phyloP scores from a whole-genome alignment of 2,797 vertebrate genomes.

The Tokudaia muenninki region DNA sequence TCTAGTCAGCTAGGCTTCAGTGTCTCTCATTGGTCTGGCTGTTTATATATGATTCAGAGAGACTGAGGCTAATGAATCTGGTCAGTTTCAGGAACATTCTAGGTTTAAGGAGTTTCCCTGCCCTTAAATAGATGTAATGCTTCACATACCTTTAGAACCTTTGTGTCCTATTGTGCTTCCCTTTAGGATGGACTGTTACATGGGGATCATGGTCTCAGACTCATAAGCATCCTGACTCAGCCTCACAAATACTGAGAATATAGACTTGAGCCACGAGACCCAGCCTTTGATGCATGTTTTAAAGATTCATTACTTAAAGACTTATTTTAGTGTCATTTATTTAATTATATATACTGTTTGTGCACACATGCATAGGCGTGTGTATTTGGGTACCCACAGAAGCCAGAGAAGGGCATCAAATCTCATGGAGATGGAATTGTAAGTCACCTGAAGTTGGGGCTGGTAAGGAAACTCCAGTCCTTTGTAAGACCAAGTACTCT shows the following conservation, averaged over 20 bases:
- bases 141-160: not conserved
- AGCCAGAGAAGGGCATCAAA: not conserved
- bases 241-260: not conserved
- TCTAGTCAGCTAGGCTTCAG: not conserved
- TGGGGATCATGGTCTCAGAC: no score
- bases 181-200: not conserved
- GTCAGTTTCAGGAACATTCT: not conserved
- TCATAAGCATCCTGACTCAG: not conserved
- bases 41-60: not conserved
- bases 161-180: not conserved
- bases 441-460: not conserved
- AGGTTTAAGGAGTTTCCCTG: not conserved
- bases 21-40: not conserved
- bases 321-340: not conserved
- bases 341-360: not conserved
- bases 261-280: not conserved
- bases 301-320: not conserved
- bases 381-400: not conserved
- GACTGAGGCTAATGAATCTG: not conserved
- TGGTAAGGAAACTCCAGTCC: not conserved
- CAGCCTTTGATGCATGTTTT: not conserved
- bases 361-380: not conserved
- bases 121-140: not conserved
- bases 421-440: not conserved
- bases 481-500: not conserved